Base-by-base conservation (phyloP, 2,888 invertebrate species). In the Sesia bembeciformis region DNA sequence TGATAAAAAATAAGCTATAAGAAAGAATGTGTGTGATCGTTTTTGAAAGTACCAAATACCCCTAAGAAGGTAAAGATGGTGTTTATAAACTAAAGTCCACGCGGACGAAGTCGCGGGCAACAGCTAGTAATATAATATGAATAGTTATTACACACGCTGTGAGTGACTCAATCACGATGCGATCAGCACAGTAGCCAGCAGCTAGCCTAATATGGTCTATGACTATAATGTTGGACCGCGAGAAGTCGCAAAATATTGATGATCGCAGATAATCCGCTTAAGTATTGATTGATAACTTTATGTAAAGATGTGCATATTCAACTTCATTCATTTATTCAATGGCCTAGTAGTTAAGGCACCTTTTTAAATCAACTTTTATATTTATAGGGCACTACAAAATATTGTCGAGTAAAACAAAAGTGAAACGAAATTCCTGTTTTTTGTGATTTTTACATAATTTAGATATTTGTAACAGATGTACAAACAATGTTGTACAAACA, bases 201-300 rank as follows among this genome's bases (percentile, higher is more conserved):
- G 53, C 49, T 46, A 40, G 5, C 63, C 63, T 54, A 60, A 60
- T 60, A 65, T 56, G 61, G 65, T 46, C 55, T 60, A 58, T 64
- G 59, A 57, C 64, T 60, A 59, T 61, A 63, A 56, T 57, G 59
- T 53, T 23, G 51, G 52, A 51, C 53, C 46, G 54, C 60, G 54
- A 46, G 8, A 46, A 23, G 23, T 23, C 23, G 23, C 23, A 23
- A 61, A 60, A 62, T 62, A 60, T 61, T 58, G 61, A 65, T 60
- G 59, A 57, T 60, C 62, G 8, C 7, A 46, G 46, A 46, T 46
- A 46, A 46, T 8, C 46, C 46, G 46, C 46, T 46, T 46, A 41
- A 41, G 50, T 42, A 40, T 40, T 57, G 54, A 58, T 58, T 58
- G 58, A 58, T 58, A 54, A 56, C 56, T 56, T 53, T 53, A 56